A percentile compares a stretch with the other conserved stretches of the same genome.
These are phyloP conservation scores for Lamellibrachia luymesi DNA, from an alignment of 1,140 invertebrate species.

Conservation along the genomic window DNA sequence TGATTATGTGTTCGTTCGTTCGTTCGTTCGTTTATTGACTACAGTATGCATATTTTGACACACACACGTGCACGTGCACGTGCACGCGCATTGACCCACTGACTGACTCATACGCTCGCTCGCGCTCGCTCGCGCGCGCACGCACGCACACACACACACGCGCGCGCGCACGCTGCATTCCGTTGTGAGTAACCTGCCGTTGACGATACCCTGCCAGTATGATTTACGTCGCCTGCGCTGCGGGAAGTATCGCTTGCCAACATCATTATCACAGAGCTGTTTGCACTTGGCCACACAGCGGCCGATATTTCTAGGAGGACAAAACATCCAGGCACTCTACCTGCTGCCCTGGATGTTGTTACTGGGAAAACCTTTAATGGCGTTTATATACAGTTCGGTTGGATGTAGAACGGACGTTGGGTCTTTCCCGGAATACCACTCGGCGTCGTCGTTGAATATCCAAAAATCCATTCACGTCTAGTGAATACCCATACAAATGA, in stretches of 20 bases:
- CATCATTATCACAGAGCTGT: background rate
- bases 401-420: too few species aligned
- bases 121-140: too few species aligned
- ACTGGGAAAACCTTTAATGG: background rate
- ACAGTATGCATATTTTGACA: too few species aligned
- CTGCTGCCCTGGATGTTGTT: background rate
- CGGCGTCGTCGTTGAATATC: background rate
- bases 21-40: too few species aligned
- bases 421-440: background rate
- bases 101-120: too few species aligned
- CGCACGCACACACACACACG: too few species aligned
- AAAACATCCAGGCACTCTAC: background rate
- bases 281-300: background rate
- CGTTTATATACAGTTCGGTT: background rate
- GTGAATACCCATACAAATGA: too few species aligned
- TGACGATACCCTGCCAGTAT: background rate
- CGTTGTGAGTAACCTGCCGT: too few species aligned
- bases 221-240: background rate
- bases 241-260: background rate
- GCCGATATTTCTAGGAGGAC: too few species aligned
- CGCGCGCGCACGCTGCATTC: too few species aligned
- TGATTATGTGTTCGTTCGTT: too few species aligned
- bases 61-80: background rate
- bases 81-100: background rate
- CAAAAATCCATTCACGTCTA: background rate